Evolutionary conservation across 2,113 vertebrate species (phyloP).

Genomic region (Anser cygnoides): DNA sequence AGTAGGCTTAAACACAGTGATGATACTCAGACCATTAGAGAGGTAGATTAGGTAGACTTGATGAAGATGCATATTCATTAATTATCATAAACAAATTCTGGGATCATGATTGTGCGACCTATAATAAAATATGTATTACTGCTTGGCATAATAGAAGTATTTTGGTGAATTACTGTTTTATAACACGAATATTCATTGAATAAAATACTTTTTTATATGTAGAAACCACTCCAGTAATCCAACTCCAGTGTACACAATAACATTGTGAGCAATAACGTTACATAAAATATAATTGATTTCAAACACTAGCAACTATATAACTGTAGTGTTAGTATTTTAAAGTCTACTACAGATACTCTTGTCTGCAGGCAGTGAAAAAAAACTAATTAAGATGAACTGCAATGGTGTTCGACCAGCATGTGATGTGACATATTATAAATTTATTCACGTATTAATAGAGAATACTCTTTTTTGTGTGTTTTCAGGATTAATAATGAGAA

Average conservation of each 20-base stretch:
- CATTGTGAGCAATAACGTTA: background rate
- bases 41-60: background rate
- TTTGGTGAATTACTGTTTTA: background rate
- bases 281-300: constrained; percentile 40
- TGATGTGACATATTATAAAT: constrained; percentile 58
- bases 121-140: background rate
- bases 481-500: constrained; percentile 52
- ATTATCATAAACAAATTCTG: background rate
- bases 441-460: constrained; percentile 32
- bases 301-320: background rate
- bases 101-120: background rate
- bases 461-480: background rate
- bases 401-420: constrained; percentile 5
- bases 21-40: background rate
- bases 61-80: background rate
- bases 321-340: background rate
- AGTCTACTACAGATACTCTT: background rate
- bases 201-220: background rate
- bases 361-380: constrained; percentile 6
- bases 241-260: background rate
- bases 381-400: constrained; percentile 44
- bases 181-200: background rate
- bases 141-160: background rate
- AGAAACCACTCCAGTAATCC: background rate
- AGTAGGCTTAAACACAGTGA: background rate